Percentiles rank a stretch among this genome's conserved stretches.
These are phyloP conservation scores for Dimorphilus gyrociliatus DNA, from an alignment of 2,888 invertebrate genomes.

Conservation along the genomic window DNA sequence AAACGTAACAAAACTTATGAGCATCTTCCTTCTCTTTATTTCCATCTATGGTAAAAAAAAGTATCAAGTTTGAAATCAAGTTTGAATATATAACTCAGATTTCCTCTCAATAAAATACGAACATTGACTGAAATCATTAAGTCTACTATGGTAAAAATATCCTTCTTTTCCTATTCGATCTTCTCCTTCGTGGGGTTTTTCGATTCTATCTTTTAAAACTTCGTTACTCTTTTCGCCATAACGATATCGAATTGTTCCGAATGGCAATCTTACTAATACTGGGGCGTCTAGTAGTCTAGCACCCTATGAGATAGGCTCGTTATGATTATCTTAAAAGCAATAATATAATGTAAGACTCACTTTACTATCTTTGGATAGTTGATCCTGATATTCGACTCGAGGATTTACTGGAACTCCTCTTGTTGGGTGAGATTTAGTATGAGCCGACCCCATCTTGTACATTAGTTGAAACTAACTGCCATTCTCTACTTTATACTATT, in stretches of 20 bases:
- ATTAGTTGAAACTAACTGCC: no score
- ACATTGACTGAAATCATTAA: conserved; percentile 26
- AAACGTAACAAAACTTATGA: conserved; percentile 20
- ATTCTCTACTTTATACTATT: no score
- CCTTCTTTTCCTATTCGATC: conserved; percentile 15
- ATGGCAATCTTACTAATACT: conserved; percentile 23
- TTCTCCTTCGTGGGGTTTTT: conserved; percentile 24
- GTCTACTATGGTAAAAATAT: conserved; percentile 26
- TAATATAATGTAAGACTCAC: no score
- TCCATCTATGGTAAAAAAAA: conserved; percentile 13
- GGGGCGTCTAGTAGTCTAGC: conserved; percentile 20
- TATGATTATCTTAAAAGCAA: no score
- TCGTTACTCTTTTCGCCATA: conserved; percentile 11
- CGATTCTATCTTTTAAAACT: conserved; percentile 14
- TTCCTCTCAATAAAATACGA: conserved; percentile 3
- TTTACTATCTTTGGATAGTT: conserved; percentile 4
- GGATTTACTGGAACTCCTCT: conserved; percentile 5
- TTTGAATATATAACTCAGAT: background rate
- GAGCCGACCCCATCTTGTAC: conserved; percentile 3
- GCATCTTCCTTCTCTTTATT: conserved; percentile 15
- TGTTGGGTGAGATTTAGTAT: conserved; percentile 2
- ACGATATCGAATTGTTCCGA: conserved; percentile 26
- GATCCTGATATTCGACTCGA: conserved; percentile 3
- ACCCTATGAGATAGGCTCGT: no score
- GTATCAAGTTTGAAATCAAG: background rate